Conservation (phyloP, 92 coral and sea anemone genomes). For the Parazoanthus atlanticus region DNA sequence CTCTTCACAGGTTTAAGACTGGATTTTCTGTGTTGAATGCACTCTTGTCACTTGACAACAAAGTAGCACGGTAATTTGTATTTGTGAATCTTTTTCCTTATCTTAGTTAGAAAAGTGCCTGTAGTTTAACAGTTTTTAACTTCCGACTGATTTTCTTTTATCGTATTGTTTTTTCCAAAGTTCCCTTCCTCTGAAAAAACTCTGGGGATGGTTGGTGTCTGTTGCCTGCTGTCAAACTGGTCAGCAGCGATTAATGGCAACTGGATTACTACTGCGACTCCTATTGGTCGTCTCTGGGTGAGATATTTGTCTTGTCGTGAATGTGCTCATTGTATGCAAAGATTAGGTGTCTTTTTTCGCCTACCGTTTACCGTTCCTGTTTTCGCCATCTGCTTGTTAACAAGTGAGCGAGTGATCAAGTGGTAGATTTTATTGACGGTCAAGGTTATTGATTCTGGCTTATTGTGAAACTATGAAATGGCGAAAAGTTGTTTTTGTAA, state of each 20-base stretch:
- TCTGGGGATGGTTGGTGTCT: slow-evolving; percentile 96
- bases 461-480: too few species aligned
- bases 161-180: slow-evolving; percentile 39
- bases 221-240: slow-evolving; percentile 99
- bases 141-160: not conserved
- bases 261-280: slow-evolving; percentile 86
- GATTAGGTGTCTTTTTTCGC: not conserved
- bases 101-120: not conserved
- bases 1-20: slow-evolving; percentile 80
- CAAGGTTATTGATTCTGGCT: too few species aligned
- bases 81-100: not conserved
- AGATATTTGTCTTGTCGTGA: slow-evolving; percentile 15
- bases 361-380: not conserved
- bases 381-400: too few species aligned
- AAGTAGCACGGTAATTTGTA: slow-evolving; percentile 79
- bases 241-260: slow-evolving; percentile 98
- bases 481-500: too few species aligned
- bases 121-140: not conserved
- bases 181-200: slow-evolving; percentile 81
- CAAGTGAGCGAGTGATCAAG: too few species aligned
- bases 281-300: slow-evolving; percentile 95
- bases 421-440: too few species aligned
- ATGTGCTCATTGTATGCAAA: not conserved
- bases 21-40: slow-evolving; percentile 94
- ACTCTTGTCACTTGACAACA: slow-evolving; percentile 81